phyloP scores from a whole-genome alignment of 2,113 vertebrate genomes.

The Psilopogon haemacephalus region DNA sequence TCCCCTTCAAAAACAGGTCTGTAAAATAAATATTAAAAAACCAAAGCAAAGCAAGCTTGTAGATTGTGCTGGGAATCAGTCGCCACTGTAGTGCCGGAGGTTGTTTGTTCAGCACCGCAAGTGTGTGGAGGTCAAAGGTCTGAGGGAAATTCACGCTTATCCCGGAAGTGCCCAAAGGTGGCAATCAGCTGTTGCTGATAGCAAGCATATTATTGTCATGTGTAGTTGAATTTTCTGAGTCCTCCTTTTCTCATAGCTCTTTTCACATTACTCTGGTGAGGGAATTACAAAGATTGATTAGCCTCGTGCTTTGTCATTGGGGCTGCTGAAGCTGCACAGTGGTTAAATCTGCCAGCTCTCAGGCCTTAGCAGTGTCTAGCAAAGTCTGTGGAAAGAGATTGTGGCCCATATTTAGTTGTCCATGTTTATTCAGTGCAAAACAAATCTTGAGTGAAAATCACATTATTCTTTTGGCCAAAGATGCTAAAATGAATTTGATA shows the following conservation, averaged over 20 bases:
- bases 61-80: not conserved
- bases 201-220: not conserved
- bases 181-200: constrained; percentile 13
- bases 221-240: not conserved
- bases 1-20: not conserved
- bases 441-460: not conserved
- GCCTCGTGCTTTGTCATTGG: not conserved
- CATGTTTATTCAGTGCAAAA: not conserved
- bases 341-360: not conserved
- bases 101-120: constrained; percentile 23
- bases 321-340: not conserved
- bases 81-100: not conserved
- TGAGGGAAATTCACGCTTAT: constrained; percentile 55
- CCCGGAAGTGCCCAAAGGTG: constrained; percentile 15
- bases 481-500: not conserved
- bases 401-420: not conserved
- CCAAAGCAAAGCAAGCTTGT: not conserved
- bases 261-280: not conserved
- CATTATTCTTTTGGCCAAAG: not conserved
- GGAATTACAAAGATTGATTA: not conserved
- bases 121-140: constrained; percentile 14
- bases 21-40: not conserved
- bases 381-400: not conserved
- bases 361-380: not conserved
- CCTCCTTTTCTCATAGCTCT: not conserved